Evolutionary conservation across 2,797 vertebrate genomes (phyloP).

Genomic region (Mionectes olivaceus): DNA sequence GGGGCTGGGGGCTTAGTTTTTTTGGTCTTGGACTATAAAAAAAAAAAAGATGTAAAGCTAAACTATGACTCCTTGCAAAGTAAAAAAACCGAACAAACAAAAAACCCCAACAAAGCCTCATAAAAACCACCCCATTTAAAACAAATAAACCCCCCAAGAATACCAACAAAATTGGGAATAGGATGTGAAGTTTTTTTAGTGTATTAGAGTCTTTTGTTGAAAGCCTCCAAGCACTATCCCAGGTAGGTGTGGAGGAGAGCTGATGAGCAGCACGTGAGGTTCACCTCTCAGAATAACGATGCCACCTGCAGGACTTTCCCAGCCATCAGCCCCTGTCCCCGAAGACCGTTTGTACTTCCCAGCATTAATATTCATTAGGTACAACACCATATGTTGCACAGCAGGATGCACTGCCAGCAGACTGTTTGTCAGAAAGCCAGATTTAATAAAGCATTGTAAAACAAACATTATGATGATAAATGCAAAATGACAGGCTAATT

Average conservation of each 20-base stretch:
- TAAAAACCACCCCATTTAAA: no score
- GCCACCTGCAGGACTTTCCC: constrained; percentile 77
- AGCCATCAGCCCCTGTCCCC: constrained; percentile 72
- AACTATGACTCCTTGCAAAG: fast-evolving
- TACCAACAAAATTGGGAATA: background rate
- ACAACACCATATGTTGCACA: constrained; percentile 85
- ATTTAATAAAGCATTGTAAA: constrained; percentile 92
- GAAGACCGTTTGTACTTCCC: constrained; percentile 76
- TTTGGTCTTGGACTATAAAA: no score
- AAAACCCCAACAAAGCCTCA: background rate
- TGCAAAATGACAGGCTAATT: constrained; percentile 85
- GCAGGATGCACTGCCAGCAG: constrained; percentile 82
- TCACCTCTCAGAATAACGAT: constrained; percentile 68
- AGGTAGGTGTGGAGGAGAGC: constrained; percentile 41
- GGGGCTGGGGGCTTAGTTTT: background rate
- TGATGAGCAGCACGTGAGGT: constrained; percentile 68
- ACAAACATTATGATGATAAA: constrained; percentile 93
- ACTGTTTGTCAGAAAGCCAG: constrained; percentile 87
- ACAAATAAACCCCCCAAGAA: no score
- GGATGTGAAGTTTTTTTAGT: background rate
- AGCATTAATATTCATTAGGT: constrained; percentile 88
- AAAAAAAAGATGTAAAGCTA: no score
- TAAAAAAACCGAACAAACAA: background rate
- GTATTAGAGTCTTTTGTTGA: background rate
- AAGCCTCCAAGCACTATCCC: background rate